A percentile compares a stretch with the other conserved stretches of the same genome.
Conservation (phyloP, 2,888 invertebrate species). For the Chesias legatella region DNA sequence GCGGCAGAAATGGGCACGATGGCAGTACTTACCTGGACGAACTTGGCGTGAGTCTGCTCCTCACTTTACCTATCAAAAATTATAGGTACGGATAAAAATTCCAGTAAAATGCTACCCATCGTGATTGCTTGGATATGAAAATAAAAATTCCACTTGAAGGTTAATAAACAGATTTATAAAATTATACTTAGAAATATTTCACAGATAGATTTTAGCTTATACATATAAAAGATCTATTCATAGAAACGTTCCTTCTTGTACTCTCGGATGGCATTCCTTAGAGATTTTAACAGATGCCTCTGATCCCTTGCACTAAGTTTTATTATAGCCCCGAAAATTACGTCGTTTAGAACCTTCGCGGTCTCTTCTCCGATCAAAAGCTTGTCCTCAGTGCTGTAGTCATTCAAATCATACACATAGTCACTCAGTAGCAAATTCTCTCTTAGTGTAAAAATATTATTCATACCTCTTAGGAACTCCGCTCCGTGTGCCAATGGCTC, state of each 20-base stretch:
- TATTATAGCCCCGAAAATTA: constrained; percentile 30
- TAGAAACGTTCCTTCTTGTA: constrained; percentile 16
- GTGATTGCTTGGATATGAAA: no score
- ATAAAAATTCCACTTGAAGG: no score
- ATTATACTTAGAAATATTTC: no score
- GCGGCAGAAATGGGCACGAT: no score
- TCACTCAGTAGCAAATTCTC: constrained; percentile 45
- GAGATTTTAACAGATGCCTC: constrained; percentile 29
- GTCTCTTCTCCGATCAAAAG: constrained; percentile 29
- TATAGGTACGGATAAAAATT: no score
- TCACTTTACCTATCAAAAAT: no score
- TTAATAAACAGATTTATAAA: no score
- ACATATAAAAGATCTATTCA: no score
- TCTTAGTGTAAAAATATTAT: constrained; percentile 41
- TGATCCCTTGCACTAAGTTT: constrained; percentile 29
- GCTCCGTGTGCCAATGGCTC: constrained; percentile 26
- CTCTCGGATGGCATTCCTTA: constrained; percentile 45
- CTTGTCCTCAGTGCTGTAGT: constrained; percentile 31
- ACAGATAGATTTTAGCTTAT: no score
- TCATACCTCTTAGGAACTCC: constrained; percentile 48
- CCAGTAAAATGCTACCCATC: no score
- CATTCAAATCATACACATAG: constrained; percentile 39
- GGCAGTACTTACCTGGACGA: no score
- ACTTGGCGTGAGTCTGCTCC: no score
- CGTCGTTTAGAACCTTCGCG: constrained; percentile 27